These are phyloP conservation scores for Lemur catta DNA, from an alignment of 2,797 vertebrate species.

Conservation along the genomic window DNA sequence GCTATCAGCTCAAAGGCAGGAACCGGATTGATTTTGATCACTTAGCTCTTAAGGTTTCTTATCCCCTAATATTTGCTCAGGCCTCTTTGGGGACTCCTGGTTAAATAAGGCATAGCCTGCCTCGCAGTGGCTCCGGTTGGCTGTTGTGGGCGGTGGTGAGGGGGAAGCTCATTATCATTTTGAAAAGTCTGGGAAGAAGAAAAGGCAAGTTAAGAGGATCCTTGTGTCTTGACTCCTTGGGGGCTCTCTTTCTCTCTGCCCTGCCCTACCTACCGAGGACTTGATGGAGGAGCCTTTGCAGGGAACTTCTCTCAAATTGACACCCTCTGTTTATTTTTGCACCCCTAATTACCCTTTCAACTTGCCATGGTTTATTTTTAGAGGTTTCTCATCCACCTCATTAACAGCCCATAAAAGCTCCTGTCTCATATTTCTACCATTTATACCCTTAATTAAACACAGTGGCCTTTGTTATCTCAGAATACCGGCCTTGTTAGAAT, in stretches of 20 bases:
- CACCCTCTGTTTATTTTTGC: constrained; percentile 74
- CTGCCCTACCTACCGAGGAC: not conserved
- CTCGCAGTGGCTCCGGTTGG: not conserved
- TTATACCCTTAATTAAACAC: constrained; percentile 81
- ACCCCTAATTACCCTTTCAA: constrained; percentile 74
- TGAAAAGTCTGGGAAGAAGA: not conserved
- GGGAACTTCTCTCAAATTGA: constrained; percentile 27
- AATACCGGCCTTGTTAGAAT: constrained; percentile 64
- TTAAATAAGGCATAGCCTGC: not conserved
- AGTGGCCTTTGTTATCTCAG: constrained; percentile 71
- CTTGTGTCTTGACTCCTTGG: not conserved
- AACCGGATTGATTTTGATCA: constrained; percentile 16
- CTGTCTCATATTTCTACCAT: constrained; percentile 77
- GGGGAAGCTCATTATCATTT: not conserved
- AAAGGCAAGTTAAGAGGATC: not conserved
- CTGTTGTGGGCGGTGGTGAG: not conserved
- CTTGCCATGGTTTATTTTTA: constrained; percentile 69
- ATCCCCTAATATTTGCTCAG: constrained; percentile 10
- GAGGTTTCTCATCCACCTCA: constrained; percentile 75
- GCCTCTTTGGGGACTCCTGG: not conserved
- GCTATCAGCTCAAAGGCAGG: not conserved
- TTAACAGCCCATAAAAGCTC: constrained; percentile 75
- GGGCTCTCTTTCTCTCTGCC: not conserved
- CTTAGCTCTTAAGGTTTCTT: not conserved
- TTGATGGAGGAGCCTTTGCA: not conserved